These are phyloP conservation scores for Pangasius macronema DNA, from an alignment of 2,797 vertebrate species.

Conservation along the genomic window DNA sequence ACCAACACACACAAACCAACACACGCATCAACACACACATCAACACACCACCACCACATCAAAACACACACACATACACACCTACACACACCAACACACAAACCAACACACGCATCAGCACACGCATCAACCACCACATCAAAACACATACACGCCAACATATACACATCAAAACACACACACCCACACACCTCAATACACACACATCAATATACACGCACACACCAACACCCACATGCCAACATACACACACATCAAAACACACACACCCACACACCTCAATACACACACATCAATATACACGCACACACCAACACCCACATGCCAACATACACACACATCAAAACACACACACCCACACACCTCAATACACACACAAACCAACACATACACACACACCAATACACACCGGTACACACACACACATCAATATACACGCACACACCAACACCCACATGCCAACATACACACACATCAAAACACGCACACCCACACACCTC, in stretches of 20 bases:
- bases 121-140: background rate
- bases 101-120: background rate
- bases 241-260: background rate
- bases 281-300: background rate
- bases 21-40: too few relatives aligned
- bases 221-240: too few relatives aligned
- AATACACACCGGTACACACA: background rate
- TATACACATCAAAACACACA: background rate
- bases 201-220: background rate
- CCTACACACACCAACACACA: background rate
- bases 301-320: background rate
- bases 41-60: background rate
- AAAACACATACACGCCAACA: background rate
- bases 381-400: background rate
- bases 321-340: too few relatives aligned
- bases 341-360: background rate
- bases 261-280: background rate
- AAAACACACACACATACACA: too few relatives aligned
- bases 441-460: background rate
- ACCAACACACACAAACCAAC: too few relatives aligned
- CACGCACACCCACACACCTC: background rate
- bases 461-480: background rate
- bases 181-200: constrained; percentile 3
- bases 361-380: background rate
- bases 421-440: background rate